Base-by-base conservation (phyloP, 2,888 invertebrate species). In the Osmoderma eremita region DNA sequence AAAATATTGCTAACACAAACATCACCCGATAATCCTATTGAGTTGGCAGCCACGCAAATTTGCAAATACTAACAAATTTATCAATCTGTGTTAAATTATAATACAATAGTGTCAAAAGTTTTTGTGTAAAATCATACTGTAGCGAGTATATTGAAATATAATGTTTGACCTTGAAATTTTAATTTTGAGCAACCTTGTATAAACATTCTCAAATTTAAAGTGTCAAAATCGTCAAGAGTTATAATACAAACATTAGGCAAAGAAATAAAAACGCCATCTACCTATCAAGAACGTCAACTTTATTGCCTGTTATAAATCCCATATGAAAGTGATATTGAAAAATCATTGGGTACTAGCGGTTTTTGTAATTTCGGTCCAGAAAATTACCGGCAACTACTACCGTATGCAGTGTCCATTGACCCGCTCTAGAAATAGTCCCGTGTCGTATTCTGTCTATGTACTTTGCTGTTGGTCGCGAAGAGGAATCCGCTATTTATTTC, bases 371-470 rank as follows among this genome's bases (percentile, higher is more conserved):
- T 42, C 42, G 42, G 5, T 4, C 8, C 18, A 53, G 18, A 30
- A 12, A 38, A 45, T n/a, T 61, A 18, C 24, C 58, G 45, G 22
- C 45, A n/a, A n/a, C n/a, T n/a, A n/a, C n/a, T n/a, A n/a, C n/a
- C n/a, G n/a, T n/a, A n/a, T n/a, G n/a, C n/a, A n/a, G 30, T 61
- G 58, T 53, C 58, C 58, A 45, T 61, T 61, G 58, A 61, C 58
- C 58, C 15, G 58, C 12, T 61, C 58, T 61, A 45, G 45, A 61
- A 61, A 61, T 61, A 61, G 45, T 45, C 45, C 1, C 24, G 15
- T 12, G 3, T 4, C 30, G 30, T 1, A 6, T 30, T n/a, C n/a
- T 8, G 30, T 61, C 58, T 45, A 61, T 61, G 45, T 30, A 45
- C 45, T 45, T 61, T 61, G 45, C 45, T 45, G 45, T 45, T 61